These are phyloP conservation scores for Holocentrus rufus DNA, from an alignment of 2,797 vertebrate species.

Conservation along the genomic window DNA sequence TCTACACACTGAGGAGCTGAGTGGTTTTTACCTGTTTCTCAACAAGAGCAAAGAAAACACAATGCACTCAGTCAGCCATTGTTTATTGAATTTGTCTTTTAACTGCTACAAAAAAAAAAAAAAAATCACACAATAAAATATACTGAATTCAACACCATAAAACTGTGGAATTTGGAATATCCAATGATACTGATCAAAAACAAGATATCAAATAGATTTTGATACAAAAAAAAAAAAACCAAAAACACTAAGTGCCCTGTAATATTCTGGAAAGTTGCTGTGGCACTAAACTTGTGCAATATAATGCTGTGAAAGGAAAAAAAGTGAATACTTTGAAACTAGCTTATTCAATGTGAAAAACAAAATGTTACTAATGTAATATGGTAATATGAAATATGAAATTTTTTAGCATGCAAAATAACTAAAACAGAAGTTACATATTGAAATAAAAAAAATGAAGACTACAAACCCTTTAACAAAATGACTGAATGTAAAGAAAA, in stretches of 20 bases:
- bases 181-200: slow-evolving; percentile 28
- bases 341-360: slow-evolving; percentile 70
- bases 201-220: slow-evolving; percentile 28
- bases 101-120: slow-evolving; percentile 24
- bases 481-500: background rate
- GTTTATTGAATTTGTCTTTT: slow-evolving; percentile 70
- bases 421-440: slow-evolving; percentile 2
- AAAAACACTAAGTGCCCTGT: slow-evolving; percentile 57
- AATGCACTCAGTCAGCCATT: slow-evolving; percentile 21
- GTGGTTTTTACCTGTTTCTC: background rate
- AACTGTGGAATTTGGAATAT: slow-evolving; percentile 29
- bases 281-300: slow-evolving; percentile 61
- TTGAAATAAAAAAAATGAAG: slow-evolving; percentile 5
- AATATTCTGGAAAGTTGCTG: slow-evolving; percentile 28
- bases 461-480: slow-evolving; percentile 13
- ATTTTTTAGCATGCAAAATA: slow-evolving; percentile 16
- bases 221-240: slow-evolving; percentile 30
- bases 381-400: background rate
- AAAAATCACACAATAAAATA: slow-evolving; percentile 25
- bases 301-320: slow-evolving; percentile 44
- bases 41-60: slow-evolving; percentile 6
- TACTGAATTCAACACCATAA: slow-evolving; percentile 40
- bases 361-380: slow-evolving; percentile 9
- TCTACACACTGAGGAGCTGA: slow-evolving; percentile 28
- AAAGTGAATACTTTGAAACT: slow-evolving; percentile 29